Base-by-base conservation (phyloP, 2,888 invertebrate genomes). In the Pocota personata region DNA sequence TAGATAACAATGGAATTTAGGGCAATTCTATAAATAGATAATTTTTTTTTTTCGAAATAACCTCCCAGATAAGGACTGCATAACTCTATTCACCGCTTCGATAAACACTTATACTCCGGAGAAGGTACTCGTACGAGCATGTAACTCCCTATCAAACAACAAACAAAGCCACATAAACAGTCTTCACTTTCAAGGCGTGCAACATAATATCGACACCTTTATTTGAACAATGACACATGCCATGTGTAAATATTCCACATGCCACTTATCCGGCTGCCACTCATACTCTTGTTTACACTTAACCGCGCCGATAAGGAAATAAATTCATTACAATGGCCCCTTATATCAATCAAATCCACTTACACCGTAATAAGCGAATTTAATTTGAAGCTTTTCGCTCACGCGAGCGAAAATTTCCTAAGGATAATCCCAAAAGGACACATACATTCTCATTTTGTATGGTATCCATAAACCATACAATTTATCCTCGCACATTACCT, bases 401-500 rank as follows among this genome's bases (percentile, higher is more conserved):
- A 78, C 78, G 66, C 82, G 57, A 75, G 14, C 71, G 30, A 62
- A 71, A 21, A 55, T 55, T 66, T 67, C 46, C 64, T n/a, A n/a
- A 84, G 43, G 50, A 75, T 69, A 69, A 79, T 84, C 67, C 67
- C 79, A 40, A 57, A 50, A 24, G 40, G 43, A 58, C 66, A 62
- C 76, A 77, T 77, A 76, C 57, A 72, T 82, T 86, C 67, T 86
- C 67, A 72, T 82, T 76, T 77, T n/a, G 78, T 19, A 19, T 40
- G 58, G 55, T 84, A 75, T 71, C 76, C 76, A 86, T 86, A 86
- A 86, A 82, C 64, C 86, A 60, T 58, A 76, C 46, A 77, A 82
- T 86, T 86, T 86, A 86, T 86, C 67, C 76, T 55, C 67, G n/a
- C 76, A 86, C 80, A 82, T 86, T 77, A 86, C 76, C 82, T 86